These are phyloP conservation scores for Clostera curtula DNA, from an alignment of 2,888 invertebrate genomes.

Conservation along the genomic window DNA sequence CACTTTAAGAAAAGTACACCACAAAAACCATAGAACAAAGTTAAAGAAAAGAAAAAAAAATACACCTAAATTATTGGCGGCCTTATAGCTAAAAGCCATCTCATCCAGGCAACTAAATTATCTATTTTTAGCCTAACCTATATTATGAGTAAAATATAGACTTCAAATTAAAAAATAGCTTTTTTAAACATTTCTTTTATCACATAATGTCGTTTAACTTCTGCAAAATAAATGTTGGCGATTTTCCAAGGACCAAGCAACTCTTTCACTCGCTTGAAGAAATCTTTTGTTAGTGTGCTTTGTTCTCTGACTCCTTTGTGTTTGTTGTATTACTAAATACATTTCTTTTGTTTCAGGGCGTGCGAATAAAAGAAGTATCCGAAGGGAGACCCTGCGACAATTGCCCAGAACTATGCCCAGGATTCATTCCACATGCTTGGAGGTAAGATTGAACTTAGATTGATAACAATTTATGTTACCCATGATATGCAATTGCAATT, in stretches of 20 bases:
- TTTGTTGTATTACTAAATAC: conserved; percentile 1
- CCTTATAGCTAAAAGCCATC: too few relatives aligned
- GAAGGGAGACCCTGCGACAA: conserved; percentile 90
- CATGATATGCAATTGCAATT: too few relatives aligned
- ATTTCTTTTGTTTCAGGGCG: conserved; percentile 78
- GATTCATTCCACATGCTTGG: conserved; percentile 90
- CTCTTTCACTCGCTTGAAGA: not conserved
- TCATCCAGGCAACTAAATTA: too few relatives aligned
- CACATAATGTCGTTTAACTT: not conserved
- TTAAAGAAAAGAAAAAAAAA: too few relatives aligned
- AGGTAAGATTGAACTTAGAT: conserved; percentile 78
- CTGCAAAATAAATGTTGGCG: not conserved
- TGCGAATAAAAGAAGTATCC: conserved; percentile 89
- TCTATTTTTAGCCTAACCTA: too few relatives aligned
- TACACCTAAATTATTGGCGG: too few relatives aligned
- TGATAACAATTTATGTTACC: not conserved
- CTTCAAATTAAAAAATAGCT: too few relatives aligned
- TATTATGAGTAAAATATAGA: too few relatives aligned
- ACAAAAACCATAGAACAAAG: too few relatives aligned
- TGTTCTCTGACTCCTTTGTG: not conserved
- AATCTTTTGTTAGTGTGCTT: not conserved
- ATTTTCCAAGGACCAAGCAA: not conserved
- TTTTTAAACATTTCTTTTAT: not conserved
- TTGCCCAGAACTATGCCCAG: conserved; percentile 87
- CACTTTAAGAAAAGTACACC: too few relatives aligned